Evolutionary conservation across 2,888 invertebrate genomes (phyloP).

Genomic region (Napeogenes sylphis): DNA sequence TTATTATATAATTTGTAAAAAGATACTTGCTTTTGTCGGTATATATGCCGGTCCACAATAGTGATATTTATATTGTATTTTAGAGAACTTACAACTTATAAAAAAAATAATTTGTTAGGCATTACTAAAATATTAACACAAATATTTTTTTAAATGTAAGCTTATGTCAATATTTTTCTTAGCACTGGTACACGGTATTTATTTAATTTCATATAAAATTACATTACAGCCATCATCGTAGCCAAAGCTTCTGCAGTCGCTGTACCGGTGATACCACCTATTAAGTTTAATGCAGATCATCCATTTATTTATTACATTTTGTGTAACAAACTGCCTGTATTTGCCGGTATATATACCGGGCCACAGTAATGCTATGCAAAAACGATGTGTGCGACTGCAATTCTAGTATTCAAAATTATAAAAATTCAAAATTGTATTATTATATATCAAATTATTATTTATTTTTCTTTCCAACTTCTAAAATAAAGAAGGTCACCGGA

Average conservation of each 20-base stretch:
- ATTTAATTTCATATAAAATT: neutral
- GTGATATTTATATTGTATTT: slow-evolving; percentile 10
- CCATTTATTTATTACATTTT: slow-evolving; percentile 14
- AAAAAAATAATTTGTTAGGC: no score
- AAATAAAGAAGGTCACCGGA: no score
- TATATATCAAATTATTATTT: no score
- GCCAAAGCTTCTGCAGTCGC: neutral
- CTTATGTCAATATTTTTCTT: no score
- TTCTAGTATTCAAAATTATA: no score
- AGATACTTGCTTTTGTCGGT: slow-evolving; percentile 32
- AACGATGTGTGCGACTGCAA: no score
- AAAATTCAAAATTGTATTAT: no score
- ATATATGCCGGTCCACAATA: slow-evolving; percentile 25
- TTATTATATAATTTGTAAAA: slow-evolving; percentile 26
- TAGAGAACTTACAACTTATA: no score
- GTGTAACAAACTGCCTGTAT: slow-evolving; percentile 10
- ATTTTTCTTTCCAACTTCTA: no score
- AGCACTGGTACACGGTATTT: neutral
- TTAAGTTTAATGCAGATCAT: slow-evolving; percentile 13
- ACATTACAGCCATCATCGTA: neutral
- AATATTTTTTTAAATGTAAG: no score
- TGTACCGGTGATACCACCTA: slow-evolving; percentile 4
- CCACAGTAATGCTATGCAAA: no score
- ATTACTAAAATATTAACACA: no score
- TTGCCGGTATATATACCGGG: slow-evolving; percentile 13